These are phyloP conservation scores for Brachyhypopomus occidentalis DNA, from an alignment of 2,113 vertebrate genomes.

Conservation along the genomic window DNA sequence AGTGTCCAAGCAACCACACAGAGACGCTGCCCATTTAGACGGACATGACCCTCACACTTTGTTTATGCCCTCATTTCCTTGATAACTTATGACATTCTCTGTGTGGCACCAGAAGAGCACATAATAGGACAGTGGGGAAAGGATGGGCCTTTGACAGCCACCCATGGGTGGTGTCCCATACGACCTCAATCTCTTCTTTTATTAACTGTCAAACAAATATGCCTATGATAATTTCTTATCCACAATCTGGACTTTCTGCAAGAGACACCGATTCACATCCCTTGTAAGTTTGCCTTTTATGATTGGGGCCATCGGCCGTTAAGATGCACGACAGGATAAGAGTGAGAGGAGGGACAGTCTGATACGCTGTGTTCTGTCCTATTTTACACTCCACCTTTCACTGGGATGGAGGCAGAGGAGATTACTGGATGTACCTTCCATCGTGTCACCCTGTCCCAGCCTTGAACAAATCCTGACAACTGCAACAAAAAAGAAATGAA, in stretches of 20 bases:
- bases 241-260: background rate
- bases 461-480: constrained; percentile 50
- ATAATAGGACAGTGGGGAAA: background rate
- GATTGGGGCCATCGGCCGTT: constrained; percentile 28
- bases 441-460: constrained; percentile 54
- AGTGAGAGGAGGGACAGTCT: constrained; percentile 1
- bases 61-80: background rate
- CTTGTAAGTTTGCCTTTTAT: background rate
- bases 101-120: background rate
- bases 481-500: background rate
- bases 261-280: background rate
- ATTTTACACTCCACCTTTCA: constrained; percentile 22
- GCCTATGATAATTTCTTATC: background rate
- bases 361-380: constrained; percentile 33
- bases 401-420: constrained; percentile 39
- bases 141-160: background rate
- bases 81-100: background rate
- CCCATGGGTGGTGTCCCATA: background rate
- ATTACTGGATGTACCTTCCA: constrained; percentile 59
- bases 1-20: constrained; percentile 1
- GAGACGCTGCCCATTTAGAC: background rate
- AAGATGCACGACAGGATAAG: constrained; percentile 29
- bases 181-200: background rate
- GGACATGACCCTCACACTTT: background rate
- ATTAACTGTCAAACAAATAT: background rate